These are phyloP conservation scores for Solea senegalensis DNA, from an alignment of 2,113 vertebrate genomes.

Conservation along the genomic window DNA sequence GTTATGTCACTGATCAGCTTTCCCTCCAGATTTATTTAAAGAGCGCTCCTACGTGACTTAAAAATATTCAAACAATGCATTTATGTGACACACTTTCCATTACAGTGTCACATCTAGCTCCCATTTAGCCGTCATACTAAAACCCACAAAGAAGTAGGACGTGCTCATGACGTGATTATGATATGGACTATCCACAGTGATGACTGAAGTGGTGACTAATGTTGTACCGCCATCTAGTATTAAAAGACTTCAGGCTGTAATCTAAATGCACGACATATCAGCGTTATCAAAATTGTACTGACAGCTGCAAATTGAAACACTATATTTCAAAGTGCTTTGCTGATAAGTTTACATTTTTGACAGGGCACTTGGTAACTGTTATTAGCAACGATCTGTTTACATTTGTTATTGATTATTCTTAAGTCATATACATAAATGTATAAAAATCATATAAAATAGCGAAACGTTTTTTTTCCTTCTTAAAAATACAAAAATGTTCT, in stretches of 20 bases:
- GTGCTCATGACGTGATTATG: constrained; percentile 9
- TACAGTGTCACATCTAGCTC: background rate
- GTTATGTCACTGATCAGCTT: background rate
- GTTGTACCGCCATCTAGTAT: background rate
- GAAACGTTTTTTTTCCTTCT: too few relatives aligned
- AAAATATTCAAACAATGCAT: background rate
- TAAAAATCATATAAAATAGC: too few relatives aligned
- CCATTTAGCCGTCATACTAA: constrained; percentile 4
- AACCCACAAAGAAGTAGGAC: constrained; percentile 15
- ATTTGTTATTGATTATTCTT: too few relatives aligned
- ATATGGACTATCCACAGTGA: constrained; percentile 23
- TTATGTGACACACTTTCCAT: background rate
- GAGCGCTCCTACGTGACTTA: background rate
- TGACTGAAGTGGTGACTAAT: constrained; percentile 8
- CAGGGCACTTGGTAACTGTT: too few relatives aligned
- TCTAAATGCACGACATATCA: background rate
- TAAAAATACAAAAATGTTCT: background rate
- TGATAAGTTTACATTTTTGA: too few relatives aligned
- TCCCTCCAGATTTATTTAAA: background rate
- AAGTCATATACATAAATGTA: too few relatives aligned
- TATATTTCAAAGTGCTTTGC: background rate
- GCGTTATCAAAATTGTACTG: background rate
- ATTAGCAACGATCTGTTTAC: too few relatives aligned
- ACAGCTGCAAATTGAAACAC: background rate
- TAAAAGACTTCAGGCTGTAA: background rate